Percentiles rank a stretch among this genome's conserved stretches.
These are phyloP conservation scores for Toxotes chatareus DNA, from an alignment of 2,113 vertebrate genomes.

Conservation along the genomic window DNA sequence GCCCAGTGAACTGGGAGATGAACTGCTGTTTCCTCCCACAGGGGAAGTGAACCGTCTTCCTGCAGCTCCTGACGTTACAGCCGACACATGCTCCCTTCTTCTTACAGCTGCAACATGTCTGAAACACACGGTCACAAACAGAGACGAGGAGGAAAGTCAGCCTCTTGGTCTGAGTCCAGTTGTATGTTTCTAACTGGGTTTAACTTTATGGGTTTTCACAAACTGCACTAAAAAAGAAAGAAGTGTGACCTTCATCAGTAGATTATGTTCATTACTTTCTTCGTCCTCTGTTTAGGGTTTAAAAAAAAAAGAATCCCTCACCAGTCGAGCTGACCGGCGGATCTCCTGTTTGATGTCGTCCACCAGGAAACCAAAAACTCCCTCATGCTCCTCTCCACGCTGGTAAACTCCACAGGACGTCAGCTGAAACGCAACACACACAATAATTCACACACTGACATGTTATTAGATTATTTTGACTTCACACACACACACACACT, in stretches of 20 bases:
- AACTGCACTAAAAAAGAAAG: too few relatives aligned
- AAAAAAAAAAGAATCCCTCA: conserved; percentile 69
- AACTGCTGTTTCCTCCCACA: conserved; percentile 89
- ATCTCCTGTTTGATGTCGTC: conserved; percentile 92
- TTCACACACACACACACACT: conserved; percentile 51
- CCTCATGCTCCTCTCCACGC: conserved; percentile 91
- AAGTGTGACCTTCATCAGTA: too few relatives aligned
- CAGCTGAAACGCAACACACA: conserved; percentile 81
- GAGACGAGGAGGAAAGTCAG: too few relatives aligned
- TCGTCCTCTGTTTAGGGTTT: neutral
- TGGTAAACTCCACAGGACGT: conserved; percentile 97
- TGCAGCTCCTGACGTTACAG: conserved; percentile 89
- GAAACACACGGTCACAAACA: conserved; percentile 2
- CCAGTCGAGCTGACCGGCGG: conserved; percentile 89
- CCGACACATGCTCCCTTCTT: conserved; percentile 93
- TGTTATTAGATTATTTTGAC: too few relatives aligned
- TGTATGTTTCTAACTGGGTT: too few relatives aligned
- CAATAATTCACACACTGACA: neutral
- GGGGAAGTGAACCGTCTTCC: conserved; percentile 91
- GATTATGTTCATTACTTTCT: too few relatives aligned
- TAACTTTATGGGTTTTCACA: too few relatives aligned
- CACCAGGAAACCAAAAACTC: conserved; percentile 92
- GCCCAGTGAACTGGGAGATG: conserved; percentile 92
- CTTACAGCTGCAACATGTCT: conserved; percentile 91
- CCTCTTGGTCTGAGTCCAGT: too few relatives aligned